Conservation (phyloP, 2,888 invertebrate genomes). For the Peribatodes rhomboidaria region DNA sequence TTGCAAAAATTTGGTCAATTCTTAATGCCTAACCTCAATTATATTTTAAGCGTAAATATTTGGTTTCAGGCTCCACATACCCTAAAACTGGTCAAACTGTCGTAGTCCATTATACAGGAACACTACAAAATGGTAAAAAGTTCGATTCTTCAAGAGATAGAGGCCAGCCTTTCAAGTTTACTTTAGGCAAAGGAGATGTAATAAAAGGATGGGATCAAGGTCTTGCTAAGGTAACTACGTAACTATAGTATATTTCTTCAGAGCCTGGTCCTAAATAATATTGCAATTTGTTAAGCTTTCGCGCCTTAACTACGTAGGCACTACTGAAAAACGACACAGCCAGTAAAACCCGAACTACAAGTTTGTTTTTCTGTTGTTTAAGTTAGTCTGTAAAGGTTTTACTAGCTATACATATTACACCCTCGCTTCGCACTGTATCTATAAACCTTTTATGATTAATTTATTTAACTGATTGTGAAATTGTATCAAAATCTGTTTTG, state of each 20-base stretch:
- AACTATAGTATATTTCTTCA: background rate
- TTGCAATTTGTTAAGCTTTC: too few species aligned
- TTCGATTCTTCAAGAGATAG: slow-evolving; percentile 99
- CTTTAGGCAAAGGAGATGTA: slow-evolving; percentile 98
- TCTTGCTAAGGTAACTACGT: slow-evolving; percentile 90
- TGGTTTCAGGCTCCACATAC: slow-evolving; percentile 91
- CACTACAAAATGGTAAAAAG: slow-evolving; percentile 94
- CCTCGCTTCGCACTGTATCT: too few species aligned
- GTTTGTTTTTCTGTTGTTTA: too few species aligned
- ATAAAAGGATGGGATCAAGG: slow-evolving; percentile 99
- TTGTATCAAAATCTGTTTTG: too few species aligned
- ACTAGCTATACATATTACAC: too few species aligned
- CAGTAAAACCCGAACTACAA: too few species aligned
- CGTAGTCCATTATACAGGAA: slow-evolving; percentile 98
- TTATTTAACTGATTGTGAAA: too few species aligned
- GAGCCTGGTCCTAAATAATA: too few species aligned
- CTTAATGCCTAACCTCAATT: slow-evolving; percentile 49
- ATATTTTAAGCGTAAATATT: slow-evolving; percentile 36
- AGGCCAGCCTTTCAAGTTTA: slow-evolving; percentile 97
- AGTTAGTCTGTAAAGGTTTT: too few species aligned
- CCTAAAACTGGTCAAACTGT: slow-evolving; percentile 98
- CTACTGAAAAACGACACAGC: too few species aligned
- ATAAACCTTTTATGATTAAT: too few species aligned
- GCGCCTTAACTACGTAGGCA: too few species aligned
- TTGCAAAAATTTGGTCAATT: slow-evolving; percentile 11